These are phyloP conservation scores for Aphis craccivora DNA, from an alignment of 1,140 invertebrate species.

Conservation along the genomic window DNA sequence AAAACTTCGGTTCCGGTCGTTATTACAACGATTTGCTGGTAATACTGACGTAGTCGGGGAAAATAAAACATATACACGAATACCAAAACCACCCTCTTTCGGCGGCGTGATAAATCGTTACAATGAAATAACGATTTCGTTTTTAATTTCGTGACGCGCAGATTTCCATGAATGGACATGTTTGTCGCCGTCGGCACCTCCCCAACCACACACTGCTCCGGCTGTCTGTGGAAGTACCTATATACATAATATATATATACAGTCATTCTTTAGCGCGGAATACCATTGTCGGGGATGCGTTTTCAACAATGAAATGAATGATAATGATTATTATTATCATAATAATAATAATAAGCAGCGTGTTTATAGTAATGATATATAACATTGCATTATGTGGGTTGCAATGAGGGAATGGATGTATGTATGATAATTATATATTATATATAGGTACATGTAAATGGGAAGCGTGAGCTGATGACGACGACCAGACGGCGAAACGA, in stretches of 20 bases:
- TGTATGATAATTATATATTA: neutral
- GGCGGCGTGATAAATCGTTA: slow-evolving; percentile 10
- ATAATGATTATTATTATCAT: neutral
- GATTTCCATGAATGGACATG: slow-evolving; percentile 28
- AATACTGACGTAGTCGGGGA: neutral
- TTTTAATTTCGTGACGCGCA: slow-evolving; percentile 44
- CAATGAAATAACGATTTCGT: slow-evolving; percentile 42
- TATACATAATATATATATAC: neutral
- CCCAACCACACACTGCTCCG: neutral
- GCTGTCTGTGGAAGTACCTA: neutral
- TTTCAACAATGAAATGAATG: neutral
- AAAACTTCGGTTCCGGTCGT: neutral
- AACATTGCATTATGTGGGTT: neutral
- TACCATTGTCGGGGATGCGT: neutral
- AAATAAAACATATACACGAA: neutral
- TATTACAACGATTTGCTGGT: neutral
- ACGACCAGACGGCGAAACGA: neutral
- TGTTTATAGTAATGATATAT: neutral
- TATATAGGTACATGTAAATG: neutral
- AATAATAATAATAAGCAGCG: neutral
- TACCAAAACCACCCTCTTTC: slow-evolving; percentile 1
- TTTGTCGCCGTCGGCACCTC: too few species aligned
- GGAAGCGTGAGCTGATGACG: neutral
- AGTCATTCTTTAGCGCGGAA: neutral
- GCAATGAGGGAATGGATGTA: neutral